Base-by-base conservation (phyloP, 2,113 vertebrate species). In the Pteruthius melanotis region DNA sequence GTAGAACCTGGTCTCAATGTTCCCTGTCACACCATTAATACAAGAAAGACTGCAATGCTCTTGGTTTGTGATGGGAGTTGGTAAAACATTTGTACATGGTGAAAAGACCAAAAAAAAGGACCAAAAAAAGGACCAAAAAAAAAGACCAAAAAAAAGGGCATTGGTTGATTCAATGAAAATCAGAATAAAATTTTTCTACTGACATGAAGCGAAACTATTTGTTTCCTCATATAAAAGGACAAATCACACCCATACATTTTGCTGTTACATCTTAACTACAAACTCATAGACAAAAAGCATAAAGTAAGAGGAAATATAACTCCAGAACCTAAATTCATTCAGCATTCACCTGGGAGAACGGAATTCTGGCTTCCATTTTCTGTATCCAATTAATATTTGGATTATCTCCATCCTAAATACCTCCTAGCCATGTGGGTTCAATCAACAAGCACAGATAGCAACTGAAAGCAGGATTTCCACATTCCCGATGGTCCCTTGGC, bases 371-470 rank as follows among this genome's bases (percentile, higher is more conserved):
- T 95, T 90, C 47, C 63, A 83, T 50, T 61, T 87, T 72, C 86
- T 93, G 87, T 31, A 75, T 93, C 40, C 81, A 91, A 64, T 89
- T 87, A 76, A 71, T 65, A 31, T 52, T 70, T 95, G 95, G 90
- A 93, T 70, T 81, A 44, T 59, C 60, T 95, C 89, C 89, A 95
- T 64, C 77, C 76, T 53, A 65, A 89, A 70, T 72, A 57, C 40
- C 68, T 86, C 47, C 8, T 18, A 22, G 65, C n/a, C 70, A 56
- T 33, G 49, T 69, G 74, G 28, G 39, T 49, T 88, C 49, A 71
- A 28, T 78, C 0, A 0, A n/a, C 49, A 56, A 71, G 35, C 22
- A 31, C 27, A 63, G 89, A 27, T 50, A 54, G 52, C 60, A 64
- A 7, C 17, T 28, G 65, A 71, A 72, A 74, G 53, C 78, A 79